A percentile compares a stretch with the other conserved stretches of the same genome.
Conservation (phyloP, 2,888 invertebrate genomes). For the Seira ritae region DNA sequence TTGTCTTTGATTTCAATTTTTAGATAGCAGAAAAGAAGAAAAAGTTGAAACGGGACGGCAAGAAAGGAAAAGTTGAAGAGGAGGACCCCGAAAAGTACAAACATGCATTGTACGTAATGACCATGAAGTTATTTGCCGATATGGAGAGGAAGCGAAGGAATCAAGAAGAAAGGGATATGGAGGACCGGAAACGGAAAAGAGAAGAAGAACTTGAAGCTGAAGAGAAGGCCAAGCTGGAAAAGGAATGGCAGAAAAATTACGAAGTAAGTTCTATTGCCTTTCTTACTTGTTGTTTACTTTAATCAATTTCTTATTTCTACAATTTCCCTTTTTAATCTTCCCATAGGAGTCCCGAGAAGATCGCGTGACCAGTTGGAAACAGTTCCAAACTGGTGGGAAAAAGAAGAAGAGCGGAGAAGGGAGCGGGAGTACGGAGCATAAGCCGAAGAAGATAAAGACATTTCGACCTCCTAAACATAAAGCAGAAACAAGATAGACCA, state of each 20-base stretch:
- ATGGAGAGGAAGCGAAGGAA: constrained; percentile 94
- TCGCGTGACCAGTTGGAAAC: constrained; percentile 94
- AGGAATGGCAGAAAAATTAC: constrained; percentile 99
- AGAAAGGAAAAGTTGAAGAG: constrained; percentile 85
- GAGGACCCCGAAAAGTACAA: constrained; percentile 80
- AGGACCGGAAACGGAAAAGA: constrained; percentile 94
- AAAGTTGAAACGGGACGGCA: constrained; percentile 92
- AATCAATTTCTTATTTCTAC: neutral
- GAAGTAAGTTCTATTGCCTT: constrained; percentile 81
- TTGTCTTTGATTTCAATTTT: constrained; percentile 71
- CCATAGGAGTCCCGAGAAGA: constrained; percentile 91
- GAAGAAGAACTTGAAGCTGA: constrained; percentile 96
- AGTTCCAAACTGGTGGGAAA: constrained; percentile 83
- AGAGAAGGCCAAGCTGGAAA: constrained; percentile 90
- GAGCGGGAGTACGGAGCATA: constrained; percentile 73
- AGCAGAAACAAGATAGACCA: constrained; percentile 83
- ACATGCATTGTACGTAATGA: constrained; percentile 98
- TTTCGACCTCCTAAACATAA: constrained; percentile 96
- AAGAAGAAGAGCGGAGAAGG: constrained; percentile 39
- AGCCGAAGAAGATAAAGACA: constrained; percentile 86
- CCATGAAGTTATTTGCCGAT: constrained; percentile 98
- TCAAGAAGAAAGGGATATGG: constrained; percentile 88
- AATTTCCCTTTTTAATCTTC: constrained; percentile 21
- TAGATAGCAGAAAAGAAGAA: constrained; percentile 95
- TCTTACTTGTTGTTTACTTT: neutral